Evolutionary conservation across 2,888 invertebrate genomes (phyloP), one percentile per base, ranked within the genome.

Genomic region (Polydrusus tereticollis): DNA sequence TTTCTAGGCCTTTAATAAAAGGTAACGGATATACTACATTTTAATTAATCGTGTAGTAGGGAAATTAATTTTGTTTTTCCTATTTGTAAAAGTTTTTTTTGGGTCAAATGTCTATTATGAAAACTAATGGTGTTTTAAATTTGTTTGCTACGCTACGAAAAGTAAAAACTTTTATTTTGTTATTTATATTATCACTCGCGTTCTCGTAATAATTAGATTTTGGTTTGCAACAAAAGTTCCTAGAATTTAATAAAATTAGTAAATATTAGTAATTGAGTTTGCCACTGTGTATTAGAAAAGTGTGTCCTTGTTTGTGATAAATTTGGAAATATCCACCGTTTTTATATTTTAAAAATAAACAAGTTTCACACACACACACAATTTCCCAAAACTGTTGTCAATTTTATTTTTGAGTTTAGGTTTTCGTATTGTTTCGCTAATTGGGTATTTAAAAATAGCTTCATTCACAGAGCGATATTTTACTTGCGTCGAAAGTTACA

Each of bases 341-440:
- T 41, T 41, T 41, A 16, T 4, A 60, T 23, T 14, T 50, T 64
- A 52, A 64, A 64, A 64, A 64, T 64, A 62, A 62, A 47, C 18
- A 16, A n/a, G 29, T 33, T 33, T 29, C 29, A n/a, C n/a, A n/a
- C n/a, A n/a, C 21, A 38, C 47, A 18, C 43, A n/a, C 16, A 29
- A 18, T 62, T 62, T 62, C 47, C 33, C 16, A 52, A 64, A 64
- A 64, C 18, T 64, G 47, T 62, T 60, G 62, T 45, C 62, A 62
- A 62, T 62, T 64, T 64, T 64, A 64, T 52, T 64, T 64, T 64
- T 52, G 23, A 33, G 63, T 38, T 47, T 36, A 12, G 14, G 29
- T 50, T 64, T 52, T 63, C 50, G 63, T 50, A n/a, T 50, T 64
- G 63, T 64, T 64, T 38, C 23, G 52, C 63, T 64, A 64, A 64